phyloP scores from a whole-genome alignment of 2,888 invertebrate genomes.

The Polyommatus iphigenia region DNA sequence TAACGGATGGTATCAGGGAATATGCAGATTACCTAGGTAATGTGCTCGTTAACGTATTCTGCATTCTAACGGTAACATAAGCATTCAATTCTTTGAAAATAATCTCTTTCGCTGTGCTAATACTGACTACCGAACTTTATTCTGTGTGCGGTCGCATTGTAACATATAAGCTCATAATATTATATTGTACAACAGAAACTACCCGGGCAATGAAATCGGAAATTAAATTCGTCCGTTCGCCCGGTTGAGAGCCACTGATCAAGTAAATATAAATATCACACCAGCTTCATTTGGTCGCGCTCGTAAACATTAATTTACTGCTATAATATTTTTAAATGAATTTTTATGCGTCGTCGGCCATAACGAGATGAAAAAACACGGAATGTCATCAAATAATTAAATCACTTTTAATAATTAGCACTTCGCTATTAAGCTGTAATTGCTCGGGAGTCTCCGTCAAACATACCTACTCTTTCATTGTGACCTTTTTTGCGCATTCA shows the following conservation, averaged over 20 bases:
- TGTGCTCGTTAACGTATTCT: too few relatives aligned
- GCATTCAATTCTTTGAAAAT: too few relatives aligned
- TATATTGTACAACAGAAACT: neutral
- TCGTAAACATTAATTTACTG: constrained; percentile 30
- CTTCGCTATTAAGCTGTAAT: constrained; percentile 28
- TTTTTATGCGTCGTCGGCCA: constrained; percentile 30
- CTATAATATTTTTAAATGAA: constrained; percentile 30
- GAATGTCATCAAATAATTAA: constrained; percentile 31
- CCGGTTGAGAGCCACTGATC: constrained; percentile 1
- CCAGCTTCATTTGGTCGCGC: constrained; percentile 29
- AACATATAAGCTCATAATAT: too few relatives aligned
- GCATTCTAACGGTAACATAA: too few relatives aligned
- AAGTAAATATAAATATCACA: constrained; percentile 30
- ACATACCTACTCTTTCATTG: neutral
- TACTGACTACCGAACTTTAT: too few relatives aligned
- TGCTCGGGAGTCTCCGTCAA: neutral
- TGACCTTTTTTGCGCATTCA: neutral
- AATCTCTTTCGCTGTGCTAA: too few relatives aligned
- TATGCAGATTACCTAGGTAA: too few relatives aligned
- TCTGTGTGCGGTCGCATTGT: too few relatives aligned
- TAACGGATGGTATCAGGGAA: too few relatives aligned
- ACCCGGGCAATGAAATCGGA: neutral
- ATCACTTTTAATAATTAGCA: constrained; percentile 27
- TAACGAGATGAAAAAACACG: constrained; percentile 2
- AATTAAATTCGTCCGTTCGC: neutral